These are phyloP conservation scores for Epizoanthus ramosus DNA, from an alignment of 92 coral and sea anemone genomes.

Conservation along the genomic window DNA sequence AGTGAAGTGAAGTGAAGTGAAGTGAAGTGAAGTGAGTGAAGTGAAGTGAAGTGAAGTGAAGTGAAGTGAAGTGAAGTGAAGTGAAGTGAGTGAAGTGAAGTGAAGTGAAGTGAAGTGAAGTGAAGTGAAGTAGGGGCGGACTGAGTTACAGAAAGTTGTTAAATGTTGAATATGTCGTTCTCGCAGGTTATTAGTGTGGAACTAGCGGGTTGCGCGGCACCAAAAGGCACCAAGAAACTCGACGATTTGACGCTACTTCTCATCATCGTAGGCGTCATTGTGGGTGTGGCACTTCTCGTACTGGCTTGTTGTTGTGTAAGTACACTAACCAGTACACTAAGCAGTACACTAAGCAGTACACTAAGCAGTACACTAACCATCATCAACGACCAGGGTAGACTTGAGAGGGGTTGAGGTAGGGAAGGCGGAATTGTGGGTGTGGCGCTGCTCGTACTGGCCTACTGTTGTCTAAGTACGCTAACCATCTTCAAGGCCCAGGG, in stretches of 20 bases:
- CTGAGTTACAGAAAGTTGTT: not conserved
- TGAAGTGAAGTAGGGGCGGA: not conserved
- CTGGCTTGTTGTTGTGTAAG: conserved; percentile 89
- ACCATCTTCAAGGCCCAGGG: too few species aligned
- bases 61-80: conserved; percentile 49
- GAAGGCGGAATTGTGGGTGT: too few species aligned
- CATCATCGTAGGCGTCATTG: conserved; percentile 66
- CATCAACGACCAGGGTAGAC: too few species aligned
- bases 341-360: conserved; percentile 45
- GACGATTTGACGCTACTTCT: conserved; percentile 59
- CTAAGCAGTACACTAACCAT: conserved; percentile 49
- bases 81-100: conserved; percentile 43
- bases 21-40: not conserved
- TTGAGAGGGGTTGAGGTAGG: too few species aligned
- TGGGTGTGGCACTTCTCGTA: conserved; percentile 73
- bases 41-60: conserved; percentile 50
- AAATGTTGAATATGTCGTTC: not conserved
- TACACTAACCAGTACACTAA: conserved; percentile 8
- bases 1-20: too few species aligned
- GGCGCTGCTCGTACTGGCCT: too few species aligned
- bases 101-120: conserved; percentile 34
- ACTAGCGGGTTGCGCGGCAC: conserved; percentile 35
- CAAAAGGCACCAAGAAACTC: not conserved
- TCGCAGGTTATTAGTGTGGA: conserved; percentile 40
- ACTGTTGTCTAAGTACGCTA: conserved; percentile 92